Evolutionary conservation across 2,113 vertebrate species (phyloP).

Genomic region (Tiliqua scincoides): DNA sequence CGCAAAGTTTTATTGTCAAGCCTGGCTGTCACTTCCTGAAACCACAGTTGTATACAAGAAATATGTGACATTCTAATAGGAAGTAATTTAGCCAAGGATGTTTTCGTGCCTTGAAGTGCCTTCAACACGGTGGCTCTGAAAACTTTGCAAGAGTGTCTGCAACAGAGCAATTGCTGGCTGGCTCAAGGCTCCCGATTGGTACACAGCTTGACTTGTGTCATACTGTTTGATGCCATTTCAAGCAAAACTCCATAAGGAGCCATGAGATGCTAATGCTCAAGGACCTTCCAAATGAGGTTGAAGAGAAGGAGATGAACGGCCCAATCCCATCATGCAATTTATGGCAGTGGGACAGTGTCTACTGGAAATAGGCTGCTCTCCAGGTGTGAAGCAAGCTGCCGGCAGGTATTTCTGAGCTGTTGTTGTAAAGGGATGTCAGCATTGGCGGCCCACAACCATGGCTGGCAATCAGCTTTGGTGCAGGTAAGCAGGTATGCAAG

Average conservation of each 20-base stretch:
- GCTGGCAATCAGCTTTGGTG: too few species aligned
- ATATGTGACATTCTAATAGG: slow-evolving; percentile 87
- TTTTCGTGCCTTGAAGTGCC: slow-evolving; percentile 83
- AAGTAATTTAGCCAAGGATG: slow-evolving; percentile 87
- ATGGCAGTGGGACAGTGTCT: too few species aligned
- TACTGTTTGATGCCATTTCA: slow-evolving; percentile 78
- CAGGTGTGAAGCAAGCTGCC: too few species aligned
- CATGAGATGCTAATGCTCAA: slow-evolving; percentile 76
- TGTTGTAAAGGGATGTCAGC: too few species aligned
- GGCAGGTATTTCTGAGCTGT: too few species aligned
- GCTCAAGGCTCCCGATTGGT: slow-evolving; percentile 78
- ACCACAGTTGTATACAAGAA: slow-evolving; percentile 82
- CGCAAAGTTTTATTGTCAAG: slow-evolving; percentile 84
- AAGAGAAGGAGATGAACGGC: neutral
- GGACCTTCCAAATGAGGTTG: slow-evolving; percentile 44
- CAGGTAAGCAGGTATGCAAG: too few species aligned
- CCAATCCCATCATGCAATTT: too few species aligned
- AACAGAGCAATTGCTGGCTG: slow-evolving; percentile 66
- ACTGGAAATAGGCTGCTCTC: too few species aligned
- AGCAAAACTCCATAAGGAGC: slow-evolving; percentile 74
- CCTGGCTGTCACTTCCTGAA: slow-evolving; percentile 80
- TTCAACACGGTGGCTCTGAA: slow-evolving; percentile 74
- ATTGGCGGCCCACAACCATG: too few species aligned
- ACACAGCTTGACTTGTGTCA: slow-evolving; percentile 84
- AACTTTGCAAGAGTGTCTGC: slow-evolving; percentile 77